Conservation (phyloP, 37 sponge, comb jelly and placozoan genomes). For the Beroe ovata region DNA sequence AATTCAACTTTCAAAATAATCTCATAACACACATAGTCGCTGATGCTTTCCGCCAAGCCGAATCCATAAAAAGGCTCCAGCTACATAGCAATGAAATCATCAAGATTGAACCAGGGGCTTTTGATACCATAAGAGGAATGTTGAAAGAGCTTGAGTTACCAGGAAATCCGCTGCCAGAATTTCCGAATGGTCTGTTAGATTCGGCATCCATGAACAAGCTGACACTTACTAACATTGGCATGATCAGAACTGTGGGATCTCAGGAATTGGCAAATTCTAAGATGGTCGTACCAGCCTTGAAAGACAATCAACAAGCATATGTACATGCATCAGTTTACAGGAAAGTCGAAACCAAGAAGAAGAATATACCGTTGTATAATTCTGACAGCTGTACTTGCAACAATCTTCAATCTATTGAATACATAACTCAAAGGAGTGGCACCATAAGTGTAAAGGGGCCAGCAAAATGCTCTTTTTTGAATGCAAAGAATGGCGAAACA, state of each 20-base stretch:
- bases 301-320: background rate
- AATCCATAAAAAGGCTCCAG: conserved; percentile 38
- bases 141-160: background rate
- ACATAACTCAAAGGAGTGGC: background rate
- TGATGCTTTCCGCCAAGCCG: conserved; percentile 27
- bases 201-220: background rate
- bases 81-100: background rate
- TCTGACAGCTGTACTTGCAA: background rate
- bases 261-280: background rate
- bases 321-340: background rate
- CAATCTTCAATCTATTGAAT: background rate
- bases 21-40: conserved; percentile 19
- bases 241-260: background rate
- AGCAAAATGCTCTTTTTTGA: background rate
- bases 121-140: background rate
- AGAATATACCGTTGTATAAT: background rate
- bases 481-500: background rate
- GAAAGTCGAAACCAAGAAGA: background rate
- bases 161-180: conserved; percentile 1
- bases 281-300: background rate
- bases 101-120: conserved; percentile 17
- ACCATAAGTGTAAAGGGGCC: conserved; percentile 16
- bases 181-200: background rate
- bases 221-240: background rate
- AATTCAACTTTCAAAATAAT: conserved; percentile 30